A percentile compares a stretch with the other conserved stretches of the same genome.
phyloP scores from a whole-genome alignment of 2,113 vertebrate genomes.

The Zosterops hypoxanthus region DNA sequence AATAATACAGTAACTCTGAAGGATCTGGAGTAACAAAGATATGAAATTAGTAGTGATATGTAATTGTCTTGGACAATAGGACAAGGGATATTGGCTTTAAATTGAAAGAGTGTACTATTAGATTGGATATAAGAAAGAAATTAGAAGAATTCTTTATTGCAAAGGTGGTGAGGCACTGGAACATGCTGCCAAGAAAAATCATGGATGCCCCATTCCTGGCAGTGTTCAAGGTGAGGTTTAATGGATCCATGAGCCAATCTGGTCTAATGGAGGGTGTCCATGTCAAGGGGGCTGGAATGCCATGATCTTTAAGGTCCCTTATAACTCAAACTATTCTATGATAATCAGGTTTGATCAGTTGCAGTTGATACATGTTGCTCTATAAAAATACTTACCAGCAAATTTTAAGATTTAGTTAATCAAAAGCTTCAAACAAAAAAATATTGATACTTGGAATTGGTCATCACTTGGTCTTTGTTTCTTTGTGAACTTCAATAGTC shows the following conservation, averaged over 20 bases:
- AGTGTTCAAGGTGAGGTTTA: not conserved
- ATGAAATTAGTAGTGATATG: not conserved
- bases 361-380: not conserved
- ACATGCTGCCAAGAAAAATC: not conserved
- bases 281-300: not conserved
- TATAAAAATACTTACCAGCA: not conserved
- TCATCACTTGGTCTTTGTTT: not conserved
- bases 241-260: not conserved
- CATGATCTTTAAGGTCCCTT: not conserved
- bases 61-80: not conserved
- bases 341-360: not conserved
- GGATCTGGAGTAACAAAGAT: not conserved
- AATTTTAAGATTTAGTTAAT: not conserved
- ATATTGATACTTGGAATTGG: not conserved
- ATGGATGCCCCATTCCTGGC: not conserved
- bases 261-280: not conserved
- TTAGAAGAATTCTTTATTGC: not conserved
- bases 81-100: not conserved
- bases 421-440: not conserved
- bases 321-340: not conserved
- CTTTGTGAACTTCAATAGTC: not conserved
- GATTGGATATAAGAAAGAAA: not conserved
- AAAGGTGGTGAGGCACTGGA: not conserved
- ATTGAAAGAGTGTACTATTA: not conserved
- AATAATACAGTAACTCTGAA: not conserved